Evolutionary conservation across 2,113 vertebrate species (phyloP), one percentile per base, ranked within the genome.

Genomic region (Pteruthius melanotis): DNA sequence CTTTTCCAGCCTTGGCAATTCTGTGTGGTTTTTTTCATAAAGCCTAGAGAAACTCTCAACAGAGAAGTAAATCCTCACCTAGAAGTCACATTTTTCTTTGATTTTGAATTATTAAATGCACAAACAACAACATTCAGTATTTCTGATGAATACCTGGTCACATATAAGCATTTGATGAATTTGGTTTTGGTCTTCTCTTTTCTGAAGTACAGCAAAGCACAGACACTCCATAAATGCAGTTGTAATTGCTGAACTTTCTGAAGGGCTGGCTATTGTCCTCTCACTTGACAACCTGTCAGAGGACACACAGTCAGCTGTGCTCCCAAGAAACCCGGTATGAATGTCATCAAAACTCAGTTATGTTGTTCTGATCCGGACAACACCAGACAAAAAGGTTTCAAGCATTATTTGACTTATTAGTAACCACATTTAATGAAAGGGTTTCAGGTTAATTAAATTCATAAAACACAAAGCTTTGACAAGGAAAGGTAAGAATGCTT

Each of bases 201-300:
- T 98, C 50, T 98, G 98, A 3, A 98, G 95, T 31, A 99, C 45
- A 77, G 98, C 97, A 95, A 98, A 99, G 70, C 98, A 98, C 75
- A 99, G 96, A 71, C 99, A 99, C 79, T 99, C 99, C 92, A 99
- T 98, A 56, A 98, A 97, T 10, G 99, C 98, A 35, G 97, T 96
- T 93, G 98, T 83, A 59, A 99, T 98, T 11, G 99, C 98, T 13
- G 98, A 98, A 81, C 97, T 98, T 86, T 99, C 99, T 15, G 98
- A 98, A 39, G 97, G 97, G 95, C 99, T 99, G 68, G 95, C 61
- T 60, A 93, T 54, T 7, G 98, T 98, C 86, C 98, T 98, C 76
- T 99, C 99, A 63, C 97, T 98, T 30, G 98, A 98, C 26, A 99
- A 69, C 69, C 99, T 99, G 76, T 9, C 39, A 74, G 61, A 94